Conservation (phyloP, 2,113 vertebrate species). For the Nestor notabilis region DNA sequence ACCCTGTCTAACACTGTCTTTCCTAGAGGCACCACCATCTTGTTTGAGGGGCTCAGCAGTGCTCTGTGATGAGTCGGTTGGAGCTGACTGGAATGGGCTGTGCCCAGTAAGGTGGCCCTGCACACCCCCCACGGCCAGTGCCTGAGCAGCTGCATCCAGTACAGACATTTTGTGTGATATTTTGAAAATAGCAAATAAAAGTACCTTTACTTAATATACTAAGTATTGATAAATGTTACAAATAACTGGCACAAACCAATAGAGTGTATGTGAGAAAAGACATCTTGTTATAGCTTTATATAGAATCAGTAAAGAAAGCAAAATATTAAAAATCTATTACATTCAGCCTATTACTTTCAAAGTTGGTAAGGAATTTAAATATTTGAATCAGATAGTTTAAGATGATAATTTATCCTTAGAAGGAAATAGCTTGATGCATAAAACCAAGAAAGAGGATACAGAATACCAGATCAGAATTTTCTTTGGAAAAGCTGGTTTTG, state of each 20-base stretch:
- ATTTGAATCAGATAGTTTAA: background rate
- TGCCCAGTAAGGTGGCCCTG: fast-evolving
- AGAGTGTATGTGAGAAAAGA: background rate
- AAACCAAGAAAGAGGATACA: background rate
- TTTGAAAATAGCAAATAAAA: background rate
- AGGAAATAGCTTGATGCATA: background rate
- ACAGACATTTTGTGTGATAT: background rate
- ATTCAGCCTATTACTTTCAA: background rate
- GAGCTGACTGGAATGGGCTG: fast-evolving
- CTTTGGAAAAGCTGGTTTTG: background rate
- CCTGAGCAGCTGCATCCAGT: background rate
- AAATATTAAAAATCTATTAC: background rate
- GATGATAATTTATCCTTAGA: background rate
- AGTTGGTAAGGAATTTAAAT: background rate
- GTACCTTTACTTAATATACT: background rate
- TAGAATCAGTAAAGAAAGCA: background rate
- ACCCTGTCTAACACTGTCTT: fast-evolving
- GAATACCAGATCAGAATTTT: background rate
- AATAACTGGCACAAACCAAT: fast-evolving
- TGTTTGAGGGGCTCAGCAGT: fast-evolving
- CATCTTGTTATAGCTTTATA: background rate
- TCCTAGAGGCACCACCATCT: fast-evolving
- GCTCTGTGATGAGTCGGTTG: fast-evolving
- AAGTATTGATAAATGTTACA: background rate
- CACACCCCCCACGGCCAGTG: fast-evolving